Evolutionary conservation across 2,888 invertebrate genomes (phyloP), one percentile per base, ranked within the genome.

Genomic region (Nipponacmea schrenckii): DNA sequence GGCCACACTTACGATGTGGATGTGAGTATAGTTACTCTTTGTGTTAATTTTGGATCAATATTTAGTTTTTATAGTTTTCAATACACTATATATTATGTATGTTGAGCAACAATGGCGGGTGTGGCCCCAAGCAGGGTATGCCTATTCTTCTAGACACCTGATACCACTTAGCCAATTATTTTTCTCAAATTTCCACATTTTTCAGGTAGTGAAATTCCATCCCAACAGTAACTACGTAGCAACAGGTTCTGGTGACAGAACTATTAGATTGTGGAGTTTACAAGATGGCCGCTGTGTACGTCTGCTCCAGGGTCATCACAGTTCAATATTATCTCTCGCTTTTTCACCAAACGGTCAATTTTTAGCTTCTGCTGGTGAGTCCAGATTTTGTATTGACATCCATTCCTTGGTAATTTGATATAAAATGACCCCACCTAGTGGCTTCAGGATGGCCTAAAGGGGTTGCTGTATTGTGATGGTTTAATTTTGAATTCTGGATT

Each of bases 1-100:
- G 97, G 97, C 1, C 97, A 98, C 87, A 93, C 93, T 69, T 92
- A 94, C 86, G 95, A 96, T 90, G 94, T 97, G 27, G 95, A 96
- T 87, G 95, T 95, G 90, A 91, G 92, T 90, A 4, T 56, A n/a
- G 4, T 24, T 27, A n/a, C 15, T 24, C 26, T 24, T 63, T 26
- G 20, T n/a, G 5, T n/a, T 48, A 17, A 48, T 48, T 48, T 48
- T 7, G n/a, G 3, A 17, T 48, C 48, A 48, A 17, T 48, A n/a
- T n/a, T n/a, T n/a, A n/a, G n/a, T n/a, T n/a, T n/a, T n/a, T n/a
- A n/a, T n/a, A n/a, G n/a, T n/a, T n/a, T n/a, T n/a, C n/a, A n/a
- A n/a, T n/a, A n/a, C n/a, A n/a, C n/a, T n/a, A n/a, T n/a, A n/a
- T n/a, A n/a, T n/a, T n/a, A n/a, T n/a, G n/a, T n/a, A n/a, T n/a